Base-by-base conservation (phyloP, 2,113 vertebrate genomes). In the Calidris pugnax region DNA sequence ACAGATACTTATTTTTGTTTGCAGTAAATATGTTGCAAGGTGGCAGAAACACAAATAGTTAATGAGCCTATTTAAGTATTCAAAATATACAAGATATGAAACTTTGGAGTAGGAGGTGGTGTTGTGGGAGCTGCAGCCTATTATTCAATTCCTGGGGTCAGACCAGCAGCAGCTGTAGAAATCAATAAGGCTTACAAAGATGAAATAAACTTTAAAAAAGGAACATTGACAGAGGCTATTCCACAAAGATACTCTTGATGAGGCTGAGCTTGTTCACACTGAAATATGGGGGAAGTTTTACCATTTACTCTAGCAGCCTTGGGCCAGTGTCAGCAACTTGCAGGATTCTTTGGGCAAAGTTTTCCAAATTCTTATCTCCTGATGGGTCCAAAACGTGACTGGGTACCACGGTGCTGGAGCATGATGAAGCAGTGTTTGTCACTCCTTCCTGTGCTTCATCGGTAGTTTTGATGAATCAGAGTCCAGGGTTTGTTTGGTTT, bases 161-260 rank as follows among this genome's bases (percentile, higher is more conserved):
- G 88, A 68, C 72, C 80, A 95, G 66, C 86, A 82, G 94, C 86
- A 76, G 94, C 62, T 87, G 62, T 43, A 89, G 86, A 89, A 97
- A 95, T 95, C 95, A 90, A 85, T 93, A 87, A 76, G 69, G 53
- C 66, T 91, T 89, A 85, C 33, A 82, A 79, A 90, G 95, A 91
- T 96, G 77, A 95, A 96, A 93, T 89, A 85, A 84, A 89, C 37
- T 67, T 81, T 55, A 86, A 90, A 93, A 85, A 92, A 64, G 53
- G 50, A 89, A 15, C 39, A 66, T 57, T 89, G 86, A 87, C 73
- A 75, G 84, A 72, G 15, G 32, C n/a, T 93, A 76, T 92, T 92
- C 57, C 30, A 69, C 53, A 79, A 93, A 93, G 69, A 41, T 15
- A n/a, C 26, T 79, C 35, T 76, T 85, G 60, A 89, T 87, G 73